Percentiles rank a stretch among this genome's conserved stretches.
These are phyloP conservation scores for Candidula unifasciata DNA, from an alignment of 2,888 invertebrate species.

Conservation along the genomic window DNA sequence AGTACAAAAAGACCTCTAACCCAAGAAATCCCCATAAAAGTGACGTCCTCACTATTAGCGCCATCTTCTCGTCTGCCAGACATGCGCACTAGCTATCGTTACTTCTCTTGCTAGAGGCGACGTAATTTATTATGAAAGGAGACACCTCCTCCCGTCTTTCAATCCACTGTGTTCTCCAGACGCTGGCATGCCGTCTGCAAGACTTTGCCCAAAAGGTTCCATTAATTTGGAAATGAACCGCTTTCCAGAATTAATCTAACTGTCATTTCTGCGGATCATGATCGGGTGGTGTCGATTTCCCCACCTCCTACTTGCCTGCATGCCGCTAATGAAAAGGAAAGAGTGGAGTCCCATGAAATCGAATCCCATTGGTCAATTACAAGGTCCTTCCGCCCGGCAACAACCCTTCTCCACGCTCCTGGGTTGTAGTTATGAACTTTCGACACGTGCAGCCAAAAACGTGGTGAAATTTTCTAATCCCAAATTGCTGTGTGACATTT, in stretches of 20 bases:
- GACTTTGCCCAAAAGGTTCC: conserved; percentile 41
- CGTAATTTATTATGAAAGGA: conserved; percentile 47
- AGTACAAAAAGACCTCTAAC: too few species aligned
- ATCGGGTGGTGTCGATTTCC: conserved; percentile 29
- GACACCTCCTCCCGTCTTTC: conserved; percentile 39
- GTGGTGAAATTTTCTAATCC: conserved; percentile 22
- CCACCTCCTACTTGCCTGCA: conserved; percentile 24
- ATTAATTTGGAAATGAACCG: conserved; percentile 48
- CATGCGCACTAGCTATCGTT: conserved; percentile 20
- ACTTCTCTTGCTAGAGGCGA: conserved; percentile 29
- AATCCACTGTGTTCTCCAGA: conserved; percentile 31
- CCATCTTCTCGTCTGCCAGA: background rate
- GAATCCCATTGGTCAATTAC: conserved; percentile 42
- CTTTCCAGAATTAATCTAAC: conserved; percentile 35
- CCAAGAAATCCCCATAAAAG: too few species aligned
- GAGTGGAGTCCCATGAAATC: conserved; percentile 2
- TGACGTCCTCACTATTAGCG: background rate
- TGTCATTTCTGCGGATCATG: conserved; percentile 35
- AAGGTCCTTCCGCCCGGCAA: background rate
- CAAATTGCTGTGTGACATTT: background rate
- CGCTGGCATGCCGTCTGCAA: conserved; percentile 19
- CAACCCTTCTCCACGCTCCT: background rate
- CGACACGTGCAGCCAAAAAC: conserved; percentile 10
- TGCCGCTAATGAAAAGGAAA: conserved; percentile 12
- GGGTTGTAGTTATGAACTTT: conserved; percentile 29